Percentiles rank a stretch among this genome's conserved stretches.
Evolutionary conservation across 2,888 invertebrate species (phyloP).

Genomic region (Plebejus melissa): DNA sequence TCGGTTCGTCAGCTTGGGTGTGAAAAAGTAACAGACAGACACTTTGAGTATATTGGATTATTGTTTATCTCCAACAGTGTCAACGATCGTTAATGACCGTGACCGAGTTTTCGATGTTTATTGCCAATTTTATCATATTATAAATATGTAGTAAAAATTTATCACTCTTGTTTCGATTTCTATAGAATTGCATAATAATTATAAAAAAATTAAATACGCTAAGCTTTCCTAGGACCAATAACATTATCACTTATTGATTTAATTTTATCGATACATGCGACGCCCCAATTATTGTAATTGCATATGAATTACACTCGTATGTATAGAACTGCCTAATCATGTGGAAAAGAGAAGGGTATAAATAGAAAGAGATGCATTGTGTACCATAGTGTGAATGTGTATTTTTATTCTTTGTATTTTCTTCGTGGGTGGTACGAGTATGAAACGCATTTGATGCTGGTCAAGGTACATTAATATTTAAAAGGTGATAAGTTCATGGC

Average conservation of each 20-base stretch:
- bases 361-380: conserved; percentile 1
- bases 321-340: conserved; percentile 25
- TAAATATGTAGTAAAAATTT: not conserved
- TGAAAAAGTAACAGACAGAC: too few relatives aligned
- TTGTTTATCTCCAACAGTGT: not conserved
- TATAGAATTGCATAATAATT: too few relatives aligned
- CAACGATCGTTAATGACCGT: not conserved
- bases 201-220: too few relatives aligned
- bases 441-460: conserved; percentile 9
- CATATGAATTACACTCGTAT: not conserved
- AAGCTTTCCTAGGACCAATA: too few relatives aligned
- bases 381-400: conserved; percentile 21
- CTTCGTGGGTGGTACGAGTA: conserved; percentile 20
- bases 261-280: not conserved
- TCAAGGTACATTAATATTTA: conserved; percentile 10
- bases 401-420: conserved; percentile 20
- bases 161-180: not conserved
- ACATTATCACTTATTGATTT: not conserved
- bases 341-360: conserved; percentile 2
- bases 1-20: too few relatives aligned
- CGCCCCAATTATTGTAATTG: not conserved
- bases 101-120: not conserved
- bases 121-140: not conserved
- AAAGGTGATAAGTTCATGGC: conserved; percentile 9
- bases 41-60: too few relatives aligned